Percentiles rank a stretch among this genome's conserved stretches.
Conservation (phyloP, 2,797 vertebrate genomes). For the Lycodopsis pacificus region DNA sequence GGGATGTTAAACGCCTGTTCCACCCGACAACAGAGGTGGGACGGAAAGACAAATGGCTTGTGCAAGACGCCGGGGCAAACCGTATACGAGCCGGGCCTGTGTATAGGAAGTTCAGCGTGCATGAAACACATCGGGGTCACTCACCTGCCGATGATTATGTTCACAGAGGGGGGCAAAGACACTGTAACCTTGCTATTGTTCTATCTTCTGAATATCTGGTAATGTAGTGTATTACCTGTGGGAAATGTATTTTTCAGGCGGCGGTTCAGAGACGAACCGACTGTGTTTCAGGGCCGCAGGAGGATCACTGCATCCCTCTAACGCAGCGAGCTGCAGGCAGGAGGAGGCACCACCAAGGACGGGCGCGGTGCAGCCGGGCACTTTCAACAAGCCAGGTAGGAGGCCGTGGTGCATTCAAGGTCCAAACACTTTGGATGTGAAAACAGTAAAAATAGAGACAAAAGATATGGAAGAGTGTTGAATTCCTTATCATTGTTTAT, state of each 20-base stretch:
- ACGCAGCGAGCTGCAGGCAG: conserved; percentile 29
- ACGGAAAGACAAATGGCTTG: conserved; percentile 58
- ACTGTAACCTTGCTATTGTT: conserved; percentile 80
- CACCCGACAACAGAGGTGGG: conserved; percentile 34
- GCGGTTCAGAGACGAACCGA: conserved; percentile 55
- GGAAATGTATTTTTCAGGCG: conserved; percentile 74
- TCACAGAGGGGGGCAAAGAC: conserved; percentile 73
- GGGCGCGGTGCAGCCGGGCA: neutral
- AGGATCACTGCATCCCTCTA: conserved; percentile 53
- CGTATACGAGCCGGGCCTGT: neutral
- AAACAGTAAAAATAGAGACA: neutral
- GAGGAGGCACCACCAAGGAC: conserved; percentile 59
- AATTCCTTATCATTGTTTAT: neutral
- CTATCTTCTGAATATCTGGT: conserved; percentile 66
- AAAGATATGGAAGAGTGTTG: neutral
- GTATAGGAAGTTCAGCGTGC: conserved; percentile 38
- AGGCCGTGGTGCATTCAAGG: conserved; percentile 29
- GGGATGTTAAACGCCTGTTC: conserved; percentile 38
- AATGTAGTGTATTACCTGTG: conserved; percentile 66
- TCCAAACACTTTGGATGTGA: neutral
- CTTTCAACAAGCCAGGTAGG: neutral
- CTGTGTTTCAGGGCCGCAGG: conserved; percentile 50
- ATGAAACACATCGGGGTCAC: conserved; percentile 56
- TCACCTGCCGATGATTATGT: conserved; percentile 60
- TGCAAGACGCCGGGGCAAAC: conserved; percentile 2